These are phyloP conservation scores for Aphis craccivora DNA, from an alignment of 1,140 invertebrate species.

Conservation along the genomic window DNA sequence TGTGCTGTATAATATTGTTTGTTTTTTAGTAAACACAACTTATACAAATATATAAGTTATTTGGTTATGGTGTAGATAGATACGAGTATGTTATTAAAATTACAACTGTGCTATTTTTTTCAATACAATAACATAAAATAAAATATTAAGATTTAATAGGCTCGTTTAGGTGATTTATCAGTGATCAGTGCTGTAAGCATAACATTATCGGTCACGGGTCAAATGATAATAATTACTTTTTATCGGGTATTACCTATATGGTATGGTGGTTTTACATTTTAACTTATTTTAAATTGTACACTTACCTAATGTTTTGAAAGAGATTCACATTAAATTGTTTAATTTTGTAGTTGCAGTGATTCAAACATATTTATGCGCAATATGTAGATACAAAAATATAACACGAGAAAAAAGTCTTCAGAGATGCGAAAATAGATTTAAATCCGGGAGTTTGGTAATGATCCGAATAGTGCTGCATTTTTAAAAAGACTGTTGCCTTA, in stretches of 20 bases:
- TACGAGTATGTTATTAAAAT: too few relatives aligned
- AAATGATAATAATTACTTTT: too few relatives aligned
- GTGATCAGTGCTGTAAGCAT: too few relatives aligned
- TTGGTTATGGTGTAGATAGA: too few relatives aligned
- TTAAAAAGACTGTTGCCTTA: constrained; percentile 23
- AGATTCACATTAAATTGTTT: neutral
- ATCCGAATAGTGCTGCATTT: constrained; percentile 5
- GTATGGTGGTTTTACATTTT: neutral
- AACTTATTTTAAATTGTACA: neutral
- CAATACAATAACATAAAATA: too few relatives aligned
- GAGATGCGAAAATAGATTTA: constrained; percentile 23
- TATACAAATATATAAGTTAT: too few relatives aligned
- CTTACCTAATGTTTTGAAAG: neutral
- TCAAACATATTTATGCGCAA: neutral
- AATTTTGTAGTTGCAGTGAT: neutral
- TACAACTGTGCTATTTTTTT: too few relatives aligned
- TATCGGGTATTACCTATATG: neutral
- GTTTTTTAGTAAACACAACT: too few relatives aligned
- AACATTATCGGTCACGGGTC: too few relatives aligned
- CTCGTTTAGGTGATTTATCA: too few relatives aligned
- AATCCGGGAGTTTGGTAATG: constrained; percentile 20
- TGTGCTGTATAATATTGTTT: neutral
- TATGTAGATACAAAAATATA: neutral
- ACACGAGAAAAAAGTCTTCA: neutral
- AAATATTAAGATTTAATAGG: too few relatives aligned